Base-by-base conservation (phyloP, 2,113 vertebrate genomes). In the Puffinus mauretanicus region DNA sequence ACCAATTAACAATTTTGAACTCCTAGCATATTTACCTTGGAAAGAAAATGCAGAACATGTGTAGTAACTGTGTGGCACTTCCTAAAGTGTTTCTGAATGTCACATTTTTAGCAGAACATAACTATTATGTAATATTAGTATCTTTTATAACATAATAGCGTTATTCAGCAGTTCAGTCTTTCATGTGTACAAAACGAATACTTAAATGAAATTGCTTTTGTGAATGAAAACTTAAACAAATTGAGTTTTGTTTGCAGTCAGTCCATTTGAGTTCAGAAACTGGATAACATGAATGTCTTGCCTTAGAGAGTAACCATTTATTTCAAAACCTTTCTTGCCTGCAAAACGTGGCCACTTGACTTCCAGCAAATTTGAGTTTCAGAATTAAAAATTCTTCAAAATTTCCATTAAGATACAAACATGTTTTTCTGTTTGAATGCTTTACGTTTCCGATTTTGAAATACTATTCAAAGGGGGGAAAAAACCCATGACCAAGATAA, bases 171-270 rank as follows among this genome's bases (percentile, higher is more conserved):
- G 32, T 49, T 78, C 36, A n/a, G 67, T n/a, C 40, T 73, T 91
- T 84, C 72, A 47, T 58, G 38, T 52, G 75, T 76, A 38, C 47
- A 71, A 78, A 95, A 73, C 6, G 32, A 83, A 80, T 88, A 18
- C 27, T 83, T 87, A 25, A 47, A 55, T 95, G 85, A 60, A 91
- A 58, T 44, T 88, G 75, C 42, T 77, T 82, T 91, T 93, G 55
- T 83, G 75, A 94, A 79, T 84, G 87, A 30, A 71, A 94, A 54
- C 16, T 67, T 71, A 36, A 66, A 65, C 61, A 69, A 95, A 11
- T 18, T 25, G 70, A 69, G 19, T 90, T 95, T 65, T 94, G 91
- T 81, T 93, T 91, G 55, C n/a, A 55, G 86, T 90, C 79, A 62
- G 82, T 44, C 44, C 11, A 2, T 40, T 69, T 86, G 61, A 78